These are phyloP conservation scores for Lasius platythorax DNA, from an alignment of 2,888 invertebrate species.

Conservation along the genomic window DNA sequence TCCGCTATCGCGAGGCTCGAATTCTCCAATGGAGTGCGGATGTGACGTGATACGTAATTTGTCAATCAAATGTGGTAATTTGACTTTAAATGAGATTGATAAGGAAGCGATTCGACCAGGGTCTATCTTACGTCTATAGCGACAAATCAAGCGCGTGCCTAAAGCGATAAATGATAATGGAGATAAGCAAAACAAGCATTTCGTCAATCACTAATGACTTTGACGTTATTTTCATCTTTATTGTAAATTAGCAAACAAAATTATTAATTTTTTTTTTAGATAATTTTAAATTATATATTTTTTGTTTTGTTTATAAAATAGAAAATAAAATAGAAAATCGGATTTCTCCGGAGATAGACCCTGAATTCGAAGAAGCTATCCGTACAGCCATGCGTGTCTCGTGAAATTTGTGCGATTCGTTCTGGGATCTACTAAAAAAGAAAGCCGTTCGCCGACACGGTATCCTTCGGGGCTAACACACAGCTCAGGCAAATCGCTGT, in stretches of 20 bases:
- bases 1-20: slow-evolving; percentile 24
- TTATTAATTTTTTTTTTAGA: too few species aligned
- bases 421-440: slow-evolving; percentile 22
- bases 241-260: not conserved
- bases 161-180: not conserved
- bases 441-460: slow-evolving; percentile 36
- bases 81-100: slow-evolving; percentile 12
- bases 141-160: not conserved
- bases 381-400: slow-evolving; percentile 45
- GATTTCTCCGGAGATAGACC: slow-evolving; percentile 21
- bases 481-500: slow-evolving; percentile 49
- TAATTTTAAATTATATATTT: not conserved
- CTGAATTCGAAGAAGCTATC: slow-evolving; percentile 25
- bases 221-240: not conserved
- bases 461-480: slow-evolving; percentile 35
- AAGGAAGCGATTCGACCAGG: slow-evolving; percentile 11
- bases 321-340: not conserved
- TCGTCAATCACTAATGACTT: not conserved
- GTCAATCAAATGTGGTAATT: not conserved
- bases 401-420: slow-evolving; percentile 38
- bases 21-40: slow-evolving; percentile 1
- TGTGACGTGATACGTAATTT: slow-evolving; percentile 10
- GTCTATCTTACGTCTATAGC: slow-evolving; percentile 4
- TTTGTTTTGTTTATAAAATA: not conserved
- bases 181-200: not conserved